Percentiles rank a stretch among this genome's conserved stretches.
phyloP scores from a whole-genome alignment of 2,888 invertebrate genomes.

The Agriopis leucophaearia region DNA sequence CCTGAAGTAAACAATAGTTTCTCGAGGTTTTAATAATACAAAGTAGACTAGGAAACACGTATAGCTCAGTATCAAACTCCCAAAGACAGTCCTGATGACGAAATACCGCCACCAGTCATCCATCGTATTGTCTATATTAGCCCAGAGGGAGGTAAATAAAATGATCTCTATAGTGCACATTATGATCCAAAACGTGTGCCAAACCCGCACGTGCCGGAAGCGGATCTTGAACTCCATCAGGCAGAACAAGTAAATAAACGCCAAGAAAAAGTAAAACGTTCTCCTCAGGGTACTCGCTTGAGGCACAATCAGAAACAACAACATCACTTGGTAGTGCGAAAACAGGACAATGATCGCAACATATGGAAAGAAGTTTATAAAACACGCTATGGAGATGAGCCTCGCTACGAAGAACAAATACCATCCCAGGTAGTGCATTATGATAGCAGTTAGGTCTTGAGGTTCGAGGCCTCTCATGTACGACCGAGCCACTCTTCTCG shows the following conservation, averaged over 20 bases:
- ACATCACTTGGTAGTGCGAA: constrained; percentile 89
- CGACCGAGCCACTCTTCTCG: constrained; percentile 74
- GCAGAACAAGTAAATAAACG: constrained; percentile 91
- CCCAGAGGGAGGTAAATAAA: constrained; percentile 90
- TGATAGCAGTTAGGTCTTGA: constrained; percentile 90
- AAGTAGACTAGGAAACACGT: constrained; percentile 88
- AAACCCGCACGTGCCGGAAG: constrained; percentile 90
- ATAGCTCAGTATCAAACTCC: constrained; percentile 86
- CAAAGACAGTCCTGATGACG: constrained; percentile 87
- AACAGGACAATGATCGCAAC: constrained; percentile 87
- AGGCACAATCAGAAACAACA: constrained; percentile 88
- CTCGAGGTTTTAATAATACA: constrained; percentile 87
- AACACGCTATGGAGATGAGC: constrained; percentile 89
- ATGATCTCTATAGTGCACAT: constrained; percentile 89
- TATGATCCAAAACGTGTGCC: constrained; percentile 89
- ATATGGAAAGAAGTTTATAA: constrained; percentile 89
- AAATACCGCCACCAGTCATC: constrained; percentile 91
- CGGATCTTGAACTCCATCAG: constrained; percentile 93
- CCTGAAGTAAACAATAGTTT: constrained; percentile 80
- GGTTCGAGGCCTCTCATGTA: constrained; percentile 90
- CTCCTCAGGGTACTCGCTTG: constrained; percentile 84
- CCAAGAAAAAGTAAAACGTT: constrained; percentile 89
- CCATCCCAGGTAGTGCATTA: constrained; percentile 92
- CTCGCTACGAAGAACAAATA: constrained; percentile 91
- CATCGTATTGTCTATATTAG: constrained; percentile 75